Evolutionary conservation across 2,888 invertebrate species (phyloP), one percentile per base, ranked within the genome.

Genomic region (Apotomis turbidana): DNA sequence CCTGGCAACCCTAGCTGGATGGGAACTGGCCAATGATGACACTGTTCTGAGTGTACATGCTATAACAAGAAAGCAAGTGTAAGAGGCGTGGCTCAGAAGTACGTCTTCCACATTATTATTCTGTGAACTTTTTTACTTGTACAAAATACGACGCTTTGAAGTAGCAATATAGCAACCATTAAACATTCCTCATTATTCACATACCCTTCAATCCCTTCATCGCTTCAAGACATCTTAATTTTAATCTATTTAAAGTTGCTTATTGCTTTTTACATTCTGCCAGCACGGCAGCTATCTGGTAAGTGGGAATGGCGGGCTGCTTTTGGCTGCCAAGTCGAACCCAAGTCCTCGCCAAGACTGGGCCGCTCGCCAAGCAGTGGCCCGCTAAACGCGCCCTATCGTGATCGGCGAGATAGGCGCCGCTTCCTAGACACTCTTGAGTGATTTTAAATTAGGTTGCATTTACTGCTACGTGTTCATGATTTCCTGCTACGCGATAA

Each of bases 381-480:
- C 74, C 74, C 73, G 78, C 82, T 82, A 81, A 84, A 83, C 85
- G 82, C 78, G 83, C 78, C 79, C 84, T 86, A 88, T 89, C 89
- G 80, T 78, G 86, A 88, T 88, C 81, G 80, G 68, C 61, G 61
- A 82, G 84, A 86, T 84, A 83, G 77, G 74, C 77, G 78, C 76
- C 79, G 80, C 78, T 75, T 75, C 76, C 69, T 68, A 78, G 80
- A 80, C 83, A 82, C 83, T 78, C 85, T 84, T 87, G 82, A 88
- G 83, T 87, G 87, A 86, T 87, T 88, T 87, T 86, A 85, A 87
- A 88, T 87, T 85, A 85, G 80, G 78, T 76, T 68, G 49, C 70
- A 72, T 75, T 68, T 75, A 70, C 70, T 68, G 55, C 57, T 71
- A 68, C 67, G 73, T 71, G 73, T 68, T 71, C 68, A 73, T 69